Evolutionary conservation across 23 tunicate species (phyloP), one percentile per base, ranked within the genome.

Genomic region (Ascidia mentula): DNA sequence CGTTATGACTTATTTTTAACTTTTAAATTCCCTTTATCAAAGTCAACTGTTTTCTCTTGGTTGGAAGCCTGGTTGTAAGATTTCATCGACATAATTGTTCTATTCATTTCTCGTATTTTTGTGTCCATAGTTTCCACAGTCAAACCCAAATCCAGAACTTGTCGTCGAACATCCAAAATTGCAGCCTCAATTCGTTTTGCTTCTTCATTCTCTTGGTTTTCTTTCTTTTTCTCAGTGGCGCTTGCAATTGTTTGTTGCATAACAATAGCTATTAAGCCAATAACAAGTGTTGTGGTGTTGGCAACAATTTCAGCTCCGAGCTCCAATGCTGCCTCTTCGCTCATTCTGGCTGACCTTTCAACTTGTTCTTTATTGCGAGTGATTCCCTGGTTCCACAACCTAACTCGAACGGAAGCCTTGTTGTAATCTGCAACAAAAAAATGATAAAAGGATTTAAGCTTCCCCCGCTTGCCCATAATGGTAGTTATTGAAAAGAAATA

Each of bases 271-370:
- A 87, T 60, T 13, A 92, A 65, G 1, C 92, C 92, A 69, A 92
- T 87, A 0, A 38, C 76, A 69, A 87, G 81, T 26, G 97, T 92
- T 9, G 78, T 81, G 31, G 92, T 69, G 79, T 87, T 87, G 42
- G 97, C 97, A 22, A 92, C 92, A 39, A 92, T 84, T 60, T 92
- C 97, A 0, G 97, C 97, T 7, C 97, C 97, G 9, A 92, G 87
- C 60, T 92, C 97, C 30, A 92, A 79, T 12, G 97, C 97, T 8
- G 97, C 97, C 65, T 87, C 92, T 22, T 92, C 97, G 46, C 77
- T 69, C 86, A 92, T 73, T 31, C 45, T 82, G 20, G 97, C 89
- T 12, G 97, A 92, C 69, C 79, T 79, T 78, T 92, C 97, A 7
- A 92, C 79, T 80, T 92, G 97, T 40, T 87, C 91, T 53, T 92